Evolutionary conservation across 2,797 vertebrate genomes (phyloP).

Genomic region (Falco concolor): DNA sequence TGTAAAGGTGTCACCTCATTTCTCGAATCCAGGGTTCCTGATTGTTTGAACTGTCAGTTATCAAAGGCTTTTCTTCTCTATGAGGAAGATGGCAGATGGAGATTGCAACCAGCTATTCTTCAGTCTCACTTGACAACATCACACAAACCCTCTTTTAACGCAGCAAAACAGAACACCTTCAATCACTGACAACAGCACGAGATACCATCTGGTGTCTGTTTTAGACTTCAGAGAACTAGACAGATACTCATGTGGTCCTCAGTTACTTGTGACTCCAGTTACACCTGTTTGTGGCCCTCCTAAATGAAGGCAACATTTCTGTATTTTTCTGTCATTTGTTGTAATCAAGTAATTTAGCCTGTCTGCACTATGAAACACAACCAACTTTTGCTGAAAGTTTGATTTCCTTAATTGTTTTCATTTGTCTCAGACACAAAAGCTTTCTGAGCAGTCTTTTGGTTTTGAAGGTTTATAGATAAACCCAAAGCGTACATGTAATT

Average conservation of each 20-base stretch:
- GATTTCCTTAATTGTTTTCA: not conserved
- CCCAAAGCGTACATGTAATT: not conserved
- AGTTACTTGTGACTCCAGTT: not conserved
- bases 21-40: not conserved
- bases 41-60: not conserved
- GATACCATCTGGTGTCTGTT: not conserved
- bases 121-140: not conserved
- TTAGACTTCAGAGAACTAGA: not conserved
- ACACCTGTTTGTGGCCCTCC: not conserved
- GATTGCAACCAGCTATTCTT: not conserved
- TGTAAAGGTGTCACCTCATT: not conserved
- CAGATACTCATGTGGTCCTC: not conserved
- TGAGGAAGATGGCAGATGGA: not conserved
- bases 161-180: not conserved
- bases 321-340: not conserved
- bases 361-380: not conserved
- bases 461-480: not conserved
- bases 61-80: not conserved
- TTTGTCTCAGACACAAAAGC: not conserved
- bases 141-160: not conserved
- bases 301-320: not conserved
- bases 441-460: not conserved
- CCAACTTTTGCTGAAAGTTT: not conserved
- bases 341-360: not conserved
- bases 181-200: not conserved